Conservation (phyloP, 1,140 invertebrate species). For the Holotrichia oblita region DNA sequence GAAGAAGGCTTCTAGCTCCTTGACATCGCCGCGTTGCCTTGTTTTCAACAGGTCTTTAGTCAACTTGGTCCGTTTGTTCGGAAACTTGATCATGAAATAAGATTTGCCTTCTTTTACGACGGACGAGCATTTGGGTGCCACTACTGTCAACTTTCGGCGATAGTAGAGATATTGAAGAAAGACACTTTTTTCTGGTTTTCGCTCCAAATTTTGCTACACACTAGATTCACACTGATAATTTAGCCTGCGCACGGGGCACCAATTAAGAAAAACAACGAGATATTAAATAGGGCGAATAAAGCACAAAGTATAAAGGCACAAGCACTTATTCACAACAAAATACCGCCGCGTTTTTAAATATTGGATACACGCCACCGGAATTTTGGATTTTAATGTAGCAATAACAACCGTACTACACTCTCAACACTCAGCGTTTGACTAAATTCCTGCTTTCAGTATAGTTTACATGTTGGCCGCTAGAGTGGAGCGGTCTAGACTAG, state of each 20-base stretch:
- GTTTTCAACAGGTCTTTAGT: conserved; percentile 74
- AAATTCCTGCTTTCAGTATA: conserved; percentile 17
- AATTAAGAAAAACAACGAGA: neutral
- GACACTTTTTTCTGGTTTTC: neutral
- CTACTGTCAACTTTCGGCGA: conserved; percentile 54
- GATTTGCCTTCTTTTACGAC: conserved; percentile 60
- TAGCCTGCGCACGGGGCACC: conserved; percentile 25
- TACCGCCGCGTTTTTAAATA: conserved; percentile 11
- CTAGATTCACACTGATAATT: conserved; percentile 27
- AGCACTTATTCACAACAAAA: neutral
- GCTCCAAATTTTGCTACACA: conserved; percentile 17
- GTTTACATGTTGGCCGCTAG: conserved; percentile 43
- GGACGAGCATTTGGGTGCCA: conserved; percentile 66
- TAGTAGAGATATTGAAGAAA: conserved; percentile 21
- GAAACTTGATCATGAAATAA: conserved; percentile 78
- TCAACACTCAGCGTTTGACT: conserved; percentile 15
- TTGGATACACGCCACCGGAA: conserved; percentile 24
- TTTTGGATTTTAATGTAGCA: conserved; percentile 27
- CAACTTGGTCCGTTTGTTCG: conserved; percentile 71
- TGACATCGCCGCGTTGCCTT: conserved; percentile 65
- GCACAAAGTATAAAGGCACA: neutral
- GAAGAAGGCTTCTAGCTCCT: conserved; percentile 57
- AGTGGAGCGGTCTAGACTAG: conserved; percentile 52
- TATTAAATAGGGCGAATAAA: conserved; percentile 1
- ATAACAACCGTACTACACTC: conserved; percentile 31